Conservation (phyloP, 2,888 invertebrate genomes). For the Pecten maximus region DNA sequence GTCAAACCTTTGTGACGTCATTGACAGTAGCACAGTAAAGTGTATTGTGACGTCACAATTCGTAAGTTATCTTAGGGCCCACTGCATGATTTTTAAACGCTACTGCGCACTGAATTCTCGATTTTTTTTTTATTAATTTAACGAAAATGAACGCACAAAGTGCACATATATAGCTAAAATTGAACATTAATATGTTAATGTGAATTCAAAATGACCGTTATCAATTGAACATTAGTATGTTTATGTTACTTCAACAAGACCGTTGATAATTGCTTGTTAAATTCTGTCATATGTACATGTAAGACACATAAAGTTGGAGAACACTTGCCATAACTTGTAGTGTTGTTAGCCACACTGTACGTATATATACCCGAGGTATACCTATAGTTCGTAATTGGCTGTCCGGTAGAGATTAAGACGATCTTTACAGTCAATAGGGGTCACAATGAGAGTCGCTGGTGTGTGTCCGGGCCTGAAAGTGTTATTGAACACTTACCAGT, state of each 20-base stretch:
- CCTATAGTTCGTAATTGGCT: neutral
- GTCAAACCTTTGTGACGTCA: neutral
- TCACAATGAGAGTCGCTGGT: neutral
- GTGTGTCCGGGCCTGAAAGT: conserved; percentile 23
- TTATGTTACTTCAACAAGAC: too few species aligned
- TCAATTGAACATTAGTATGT: too few species aligned
- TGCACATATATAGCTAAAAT: too few species aligned
- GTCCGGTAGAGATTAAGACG: neutral
- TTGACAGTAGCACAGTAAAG: neutral
- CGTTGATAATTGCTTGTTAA: too few species aligned
- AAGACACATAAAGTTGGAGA: neutral
- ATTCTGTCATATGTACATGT: neutral
- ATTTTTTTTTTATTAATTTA: too few species aligned
- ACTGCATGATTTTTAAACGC: too few species aligned
- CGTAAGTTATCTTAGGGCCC: too few species aligned
- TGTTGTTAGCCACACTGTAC: neutral
- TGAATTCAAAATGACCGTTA: too few species aligned
- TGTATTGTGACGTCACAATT: conserved; percentile 14
- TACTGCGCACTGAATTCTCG: too few species aligned
- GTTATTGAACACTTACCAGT: neutral
- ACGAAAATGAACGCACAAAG: too few species aligned
- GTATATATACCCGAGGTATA: neutral
- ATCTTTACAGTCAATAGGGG: neutral
- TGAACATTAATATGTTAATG: too few species aligned
- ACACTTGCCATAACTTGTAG: neutral